A percentile compares a stretch with the other conserved stretches of the same genome.
Conservation (phyloP, 2,888 invertebrate species). For the Campopleginae sp. region DNA sequence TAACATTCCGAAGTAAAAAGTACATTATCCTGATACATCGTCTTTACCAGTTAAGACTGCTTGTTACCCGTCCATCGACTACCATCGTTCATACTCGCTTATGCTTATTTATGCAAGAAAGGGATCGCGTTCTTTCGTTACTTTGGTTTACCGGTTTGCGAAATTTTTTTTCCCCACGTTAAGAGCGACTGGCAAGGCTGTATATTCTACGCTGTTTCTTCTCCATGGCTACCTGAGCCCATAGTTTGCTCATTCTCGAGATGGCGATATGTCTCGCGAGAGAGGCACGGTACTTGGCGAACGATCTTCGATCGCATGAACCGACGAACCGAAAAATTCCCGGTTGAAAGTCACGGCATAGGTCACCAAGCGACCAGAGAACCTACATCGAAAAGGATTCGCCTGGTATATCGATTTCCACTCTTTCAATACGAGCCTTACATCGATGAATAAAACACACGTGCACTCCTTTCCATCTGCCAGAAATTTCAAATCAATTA, state of each 20-base stretch:
- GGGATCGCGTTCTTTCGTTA: conserved; percentile 37
- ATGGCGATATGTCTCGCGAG: conserved; percentile 16
- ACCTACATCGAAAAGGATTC: conserved; percentile 58
- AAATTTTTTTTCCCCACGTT: conserved; percentile 8
- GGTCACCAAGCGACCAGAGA: conserved; percentile 63
- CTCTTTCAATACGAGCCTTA: conserved; percentile 29
- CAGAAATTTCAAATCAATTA: conserved; percentile 19
- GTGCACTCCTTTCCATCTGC: conserved; percentile 19
- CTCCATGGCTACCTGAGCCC: conserved; percentile 3
- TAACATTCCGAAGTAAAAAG: conserved; percentile 55
- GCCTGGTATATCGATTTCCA: conserved; percentile 42
- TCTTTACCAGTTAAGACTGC: conserved; percentile 5
- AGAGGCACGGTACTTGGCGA: conserved; percentile 20
- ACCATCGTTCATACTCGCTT: neutral
- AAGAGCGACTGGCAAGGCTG: conserved; percentile 55
- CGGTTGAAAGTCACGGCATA: conserved; percentile 69
- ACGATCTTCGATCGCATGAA: conserved; percentile 38
- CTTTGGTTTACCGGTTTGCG: conserved; percentile 31
- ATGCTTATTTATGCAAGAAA: conserved; percentile 29
- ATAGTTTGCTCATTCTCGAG: conserved; percentile 16
- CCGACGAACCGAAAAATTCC: conserved; percentile 60
- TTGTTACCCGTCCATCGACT: neutral
- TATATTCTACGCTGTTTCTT: conserved; percentile 39
- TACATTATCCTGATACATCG: conserved; percentile 39
- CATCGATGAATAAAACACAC: conserved; percentile 24